phyloP scores from a whole-genome alignment of 2,797 vertebrate genomes.

The Cryptoblepharus egeriae region DNA sequence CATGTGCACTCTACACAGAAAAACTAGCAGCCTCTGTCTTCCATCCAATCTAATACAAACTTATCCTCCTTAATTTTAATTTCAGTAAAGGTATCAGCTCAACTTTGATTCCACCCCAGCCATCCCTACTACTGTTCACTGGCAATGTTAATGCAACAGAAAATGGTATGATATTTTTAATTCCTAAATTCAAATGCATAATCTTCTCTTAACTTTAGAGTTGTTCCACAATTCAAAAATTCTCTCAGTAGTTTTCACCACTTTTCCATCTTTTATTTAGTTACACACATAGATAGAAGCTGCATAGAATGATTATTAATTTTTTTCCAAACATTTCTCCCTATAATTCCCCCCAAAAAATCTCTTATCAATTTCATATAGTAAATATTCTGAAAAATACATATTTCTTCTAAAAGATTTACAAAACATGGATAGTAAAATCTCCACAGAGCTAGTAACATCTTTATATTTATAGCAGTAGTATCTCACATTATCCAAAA shows the following conservation, averaged over 20 bases:
- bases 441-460: neutral
- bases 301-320: neutral
- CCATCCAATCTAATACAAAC: no score
- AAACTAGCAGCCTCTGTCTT: no score
- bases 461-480: neutral
- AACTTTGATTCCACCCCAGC: no score
- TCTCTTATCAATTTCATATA: neutral
- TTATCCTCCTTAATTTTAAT: no score
- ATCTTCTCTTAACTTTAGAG: neutral
- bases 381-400: neutral
- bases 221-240: no score
- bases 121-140: no score
- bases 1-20: no score
- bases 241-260: neutral
- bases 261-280: no score
- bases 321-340: no score
- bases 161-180: neutral
- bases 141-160: no score
- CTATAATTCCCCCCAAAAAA: neutral
- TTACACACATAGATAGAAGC: no score
- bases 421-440: neutral
- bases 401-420: neutral
- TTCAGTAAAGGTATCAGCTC: no score
- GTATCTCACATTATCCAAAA: slow-evolving; percentile 22
- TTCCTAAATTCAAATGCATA: neutral